Evolutionary conservation across 2,888 invertebrate species (phyloP), one percentile per base, ranked within the genome.

Genomic region (Ectemnius cavifrons): DNA sequence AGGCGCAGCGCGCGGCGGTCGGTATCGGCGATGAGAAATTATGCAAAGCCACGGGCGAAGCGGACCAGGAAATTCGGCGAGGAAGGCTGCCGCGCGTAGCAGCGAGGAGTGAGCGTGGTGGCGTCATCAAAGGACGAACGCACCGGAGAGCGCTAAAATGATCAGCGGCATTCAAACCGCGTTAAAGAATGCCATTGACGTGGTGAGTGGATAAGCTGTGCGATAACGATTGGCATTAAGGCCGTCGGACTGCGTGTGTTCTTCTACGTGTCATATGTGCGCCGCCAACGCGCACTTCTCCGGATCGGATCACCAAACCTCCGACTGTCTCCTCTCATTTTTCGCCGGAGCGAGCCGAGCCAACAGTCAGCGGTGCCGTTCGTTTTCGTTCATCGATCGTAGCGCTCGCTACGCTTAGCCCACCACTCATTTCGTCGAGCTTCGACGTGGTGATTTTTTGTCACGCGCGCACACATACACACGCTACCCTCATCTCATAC

Each of bases 181-280:
- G 75, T 76, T 91, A 78, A 91, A 88, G 86, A 90, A 89, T 89
- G 90, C 90, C 81, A 90, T 91, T 84, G 90, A 91, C 79, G 90
- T 90, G 89, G 91, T 91, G 83, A 90, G 91, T 89, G 77, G 76
- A 67, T 70, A 65, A 52, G 52, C 11, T 37, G 57, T 18, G 47
- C 52, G 63, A 23, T 45, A 13, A 65, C 20, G 18, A 47, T 57
- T 63, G 20, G 8, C 8, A 18, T n/a, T 14, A 6, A 6, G 8
- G n/a, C 16, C 37, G 20, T 28, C 6, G 20, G 28, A 4, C 14
- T 45, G 27, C 3, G n/a, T 18, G 16, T 37, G 45, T 56, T 5
- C 16, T 46, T 57, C 46, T 52, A 62, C 27, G 8, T 18, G n/a
- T 16, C 37, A 5, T 27, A 18, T 8, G 8, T n/a, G 23, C 5